Evolutionary conservation across 2,113 vertebrate genomes (phyloP), one percentile per base, ranked within the genome.

Genomic region (Ranitomeya variabilis): DNA sequence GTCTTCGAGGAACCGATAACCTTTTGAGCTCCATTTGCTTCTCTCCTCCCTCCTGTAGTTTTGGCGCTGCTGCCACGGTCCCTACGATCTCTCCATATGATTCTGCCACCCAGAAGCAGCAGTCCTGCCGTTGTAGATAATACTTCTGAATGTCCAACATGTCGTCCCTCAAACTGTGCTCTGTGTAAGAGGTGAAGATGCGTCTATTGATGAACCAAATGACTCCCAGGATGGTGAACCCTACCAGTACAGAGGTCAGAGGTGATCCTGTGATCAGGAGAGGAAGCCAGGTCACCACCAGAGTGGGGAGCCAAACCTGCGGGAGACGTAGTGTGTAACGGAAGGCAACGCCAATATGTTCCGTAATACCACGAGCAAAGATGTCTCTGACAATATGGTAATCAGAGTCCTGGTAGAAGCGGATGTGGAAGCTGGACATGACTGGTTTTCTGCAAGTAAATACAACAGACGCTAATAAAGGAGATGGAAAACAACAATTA

Each of bases 21-120:
- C 93, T 59, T 84, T 83, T 90, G 76, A 94, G 89, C 86, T 93
- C 93, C 90, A 92, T 60, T 9, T 89, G 91, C 0, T 0, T 31
- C 4, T 69, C 90, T 11, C 89, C 73, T 0, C 89, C 21, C 0
- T 1, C 59, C 0, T 74, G 14, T 11, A n/a, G 10, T 0, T 87
- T 21, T 0, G 71, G 83, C 0, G 67, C 1, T 18, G 23, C 89
- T 0, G 89, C 93, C 80, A 93, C 92, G 0, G 60, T 92, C 6
- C 92, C 93, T 37, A 91, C 91, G 79, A 92, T 90, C 0, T 66
- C 16, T 4, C 89, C 81, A 0, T 23, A 55, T 0, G 55, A 62
- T 85, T 91, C 92, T 0, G 78, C 92, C 89, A 94, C 93, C 93
- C 93, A 94, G 78, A 93, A 89, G 79, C 89, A 80, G 74, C 66